A percentile compares a stretch with the other conserved stretches of the same genome.
These are phyloP conservation scores for Apocrypta bakeri DNA, from an alignment of 1,140 invertebrate genomes.

Conservation along the genomic window DNA sequence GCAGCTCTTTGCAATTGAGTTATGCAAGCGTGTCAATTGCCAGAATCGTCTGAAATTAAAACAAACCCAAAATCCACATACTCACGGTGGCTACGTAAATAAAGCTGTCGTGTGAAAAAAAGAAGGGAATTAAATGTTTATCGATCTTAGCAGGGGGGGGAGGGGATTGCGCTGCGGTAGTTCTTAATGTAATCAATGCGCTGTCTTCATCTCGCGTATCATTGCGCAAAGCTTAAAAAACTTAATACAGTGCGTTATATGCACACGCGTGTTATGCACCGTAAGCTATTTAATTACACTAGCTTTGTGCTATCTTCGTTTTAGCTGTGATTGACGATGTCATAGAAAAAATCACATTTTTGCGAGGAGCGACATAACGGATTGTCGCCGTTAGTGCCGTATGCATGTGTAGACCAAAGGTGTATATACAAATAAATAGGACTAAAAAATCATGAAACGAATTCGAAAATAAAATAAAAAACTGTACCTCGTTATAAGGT, in stretches of 20 bases:
- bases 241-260: neutral
- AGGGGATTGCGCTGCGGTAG: too few species aligned
- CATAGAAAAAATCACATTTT: too few species aligned
- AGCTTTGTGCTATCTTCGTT: neutral
- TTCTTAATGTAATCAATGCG: neutral
- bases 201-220: neutral
- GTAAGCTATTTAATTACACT: slow-evolving; percentile 6
- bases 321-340: neutral
- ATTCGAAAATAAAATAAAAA: neutral
- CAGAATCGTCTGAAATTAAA: neutral
- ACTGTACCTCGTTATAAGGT: slow-evolving; percentile 32
- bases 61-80: neutral
- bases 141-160: too few species aligned
- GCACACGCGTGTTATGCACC: slow-evolving; percentile 3
- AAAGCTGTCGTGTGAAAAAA: neutral
- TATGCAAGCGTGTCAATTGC: neutral
- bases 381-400: too few species aligned
- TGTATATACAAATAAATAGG: too few species aligned
- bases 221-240: neutral
- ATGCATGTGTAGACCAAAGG: neutral
- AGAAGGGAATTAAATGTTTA: neutral
- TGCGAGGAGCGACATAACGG: too few species aligned
- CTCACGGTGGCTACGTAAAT: neutral
- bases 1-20: neutral
- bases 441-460: neutral